These are phyloP conservation scores for Saiga tatarica DNA, from an alignment of 2,113 vertebrate genomes.

Conservation along the genomic window DNA sequence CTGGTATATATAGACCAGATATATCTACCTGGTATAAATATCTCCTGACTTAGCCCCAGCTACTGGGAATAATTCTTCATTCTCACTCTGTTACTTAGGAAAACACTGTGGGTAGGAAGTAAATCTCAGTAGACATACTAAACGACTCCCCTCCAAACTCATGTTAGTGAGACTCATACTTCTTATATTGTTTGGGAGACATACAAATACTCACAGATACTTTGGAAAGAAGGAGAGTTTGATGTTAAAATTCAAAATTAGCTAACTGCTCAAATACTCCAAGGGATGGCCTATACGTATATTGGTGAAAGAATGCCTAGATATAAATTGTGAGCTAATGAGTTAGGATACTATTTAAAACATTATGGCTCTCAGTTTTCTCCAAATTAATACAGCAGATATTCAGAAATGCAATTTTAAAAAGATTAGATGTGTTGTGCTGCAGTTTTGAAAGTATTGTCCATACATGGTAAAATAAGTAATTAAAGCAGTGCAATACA, in stretches of 20 bases:
- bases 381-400: background rate
- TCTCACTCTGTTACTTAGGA: background rate
- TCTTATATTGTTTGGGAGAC: background rate
- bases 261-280: background rate
- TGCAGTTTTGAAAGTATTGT: background rate
- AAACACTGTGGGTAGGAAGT: background rate
- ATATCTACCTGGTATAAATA: background rate
- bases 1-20: background rate
- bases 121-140: background rate
- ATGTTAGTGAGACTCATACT: background rate
- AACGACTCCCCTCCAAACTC: background rate
- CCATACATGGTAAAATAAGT: background rate
- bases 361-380: background rate
- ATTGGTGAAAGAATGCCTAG: background rate
- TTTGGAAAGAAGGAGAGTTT: background rate
- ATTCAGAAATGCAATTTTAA: background rate
- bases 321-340: background rate
- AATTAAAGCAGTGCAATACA: background rate
- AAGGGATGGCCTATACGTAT: background rate
- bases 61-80: background rate
- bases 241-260: background rate
- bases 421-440: background rate
- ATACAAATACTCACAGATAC: background rate
- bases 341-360: background rate
- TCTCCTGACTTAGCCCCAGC: background rate